These are phyloP conservation scores for Cyclargus thomasi DNA, from an alignment of 1,140 invertebrate genomes.

Conservation along the genomic window DNA sequence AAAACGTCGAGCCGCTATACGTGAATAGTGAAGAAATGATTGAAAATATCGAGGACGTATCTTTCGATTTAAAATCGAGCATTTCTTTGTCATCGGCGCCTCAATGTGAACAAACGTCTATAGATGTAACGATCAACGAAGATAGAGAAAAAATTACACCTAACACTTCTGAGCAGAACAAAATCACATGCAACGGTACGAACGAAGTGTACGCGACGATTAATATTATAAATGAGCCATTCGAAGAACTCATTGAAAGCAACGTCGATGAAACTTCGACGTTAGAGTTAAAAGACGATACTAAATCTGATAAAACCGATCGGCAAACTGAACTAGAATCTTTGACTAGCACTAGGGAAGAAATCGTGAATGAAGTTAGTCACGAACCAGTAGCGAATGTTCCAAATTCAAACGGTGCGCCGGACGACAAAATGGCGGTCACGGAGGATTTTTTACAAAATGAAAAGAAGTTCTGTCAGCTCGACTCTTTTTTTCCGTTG, in stretches of 20 bases:
- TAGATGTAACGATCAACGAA: neutral
- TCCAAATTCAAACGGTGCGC: slow-evolving; percentile 33
- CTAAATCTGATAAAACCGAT: slow-evolving; percentile 29
- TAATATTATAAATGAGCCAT: slow-evolving; percentile 58
- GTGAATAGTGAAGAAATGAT: neutral
- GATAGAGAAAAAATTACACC: neutral
- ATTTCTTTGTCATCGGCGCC: neutral
- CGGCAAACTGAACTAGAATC: slow-evolving; percentile 18
- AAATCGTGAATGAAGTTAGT: slow-evolving; percentile 9
- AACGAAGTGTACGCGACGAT: slow-evolving; percentile 61
- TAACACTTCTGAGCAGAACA: slow-evolving; percentile 15
- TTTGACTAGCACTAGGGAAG: slow-evolving; percentile 14
- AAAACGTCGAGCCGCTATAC: neutral
- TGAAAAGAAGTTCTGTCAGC: slow-evolving; percentile 61
- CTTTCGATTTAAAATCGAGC: slow-evolving; percentile 1
- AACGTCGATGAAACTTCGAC: slow-evolving; percentile 51
- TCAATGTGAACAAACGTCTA: neutral
- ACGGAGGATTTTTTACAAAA: slow-evolving; percentile 65
- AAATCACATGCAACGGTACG: slow-evolving; percentile 39
- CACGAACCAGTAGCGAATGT: slow-evolving; percentile 16
- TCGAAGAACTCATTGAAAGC: slow-evolving; percentile 62
- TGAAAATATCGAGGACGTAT: neutral
- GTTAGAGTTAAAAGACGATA: slow-evolving; percentile 34
- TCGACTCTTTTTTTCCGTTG: slow-evolving; percentile 53
- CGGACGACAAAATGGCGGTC: slow-evolving; percentile 40